Evolutionary conservation across 2,113 vertebrate genomes (phyloP), one percentile per base, ranked within the genome.

Genomic region (Plecotus auritus): DNA sequence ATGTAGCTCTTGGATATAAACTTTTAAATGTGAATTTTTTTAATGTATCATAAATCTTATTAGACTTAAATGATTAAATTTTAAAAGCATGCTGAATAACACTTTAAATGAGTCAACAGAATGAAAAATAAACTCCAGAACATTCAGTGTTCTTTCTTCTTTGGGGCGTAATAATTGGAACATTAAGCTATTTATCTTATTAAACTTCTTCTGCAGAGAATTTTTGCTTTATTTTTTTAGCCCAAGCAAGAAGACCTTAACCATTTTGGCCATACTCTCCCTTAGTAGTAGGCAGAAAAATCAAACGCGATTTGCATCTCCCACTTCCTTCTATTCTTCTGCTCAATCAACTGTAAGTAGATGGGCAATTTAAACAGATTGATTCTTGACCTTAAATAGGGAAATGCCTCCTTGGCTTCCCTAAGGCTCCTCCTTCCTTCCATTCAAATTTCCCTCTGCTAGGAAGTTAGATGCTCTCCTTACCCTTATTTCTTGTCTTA

Each of bases 21-120:
- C 84, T 82, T 88, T 26, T 16, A 64, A 69, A 51, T 61, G 37
- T 56, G 26, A n/a, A 18, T n/a, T 90, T 88, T 93, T 91, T 26
- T 28, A 51, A 81, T 69, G 22, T 26, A 56, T 92, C 90, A 67
- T 61, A 77, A 92, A 70, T 90, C 45, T 88, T 90, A 91, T 3
- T 54, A 67, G n/a, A 95, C 87, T 88, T n/a, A 93, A 47, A 83
- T 49, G 28, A 96, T 86, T 88, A 76, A 37, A 80, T 51, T 91
- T 85, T 56, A 88, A 92, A 97, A 74, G 42, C 81, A 80, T 59
- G 80, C 18, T 40, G 83, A 82, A 17, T 87, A 51, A 85, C 14
- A 54, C 59, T 90, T 95, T 30, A 66, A 67, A 73, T 83, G 40
- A 97, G 70, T 95, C 88, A 84, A 92, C 16, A 86, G 78, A 90